Conservation (phyloP, 2,888 invertebrate species). For the Epirrita christyi region DNA sequence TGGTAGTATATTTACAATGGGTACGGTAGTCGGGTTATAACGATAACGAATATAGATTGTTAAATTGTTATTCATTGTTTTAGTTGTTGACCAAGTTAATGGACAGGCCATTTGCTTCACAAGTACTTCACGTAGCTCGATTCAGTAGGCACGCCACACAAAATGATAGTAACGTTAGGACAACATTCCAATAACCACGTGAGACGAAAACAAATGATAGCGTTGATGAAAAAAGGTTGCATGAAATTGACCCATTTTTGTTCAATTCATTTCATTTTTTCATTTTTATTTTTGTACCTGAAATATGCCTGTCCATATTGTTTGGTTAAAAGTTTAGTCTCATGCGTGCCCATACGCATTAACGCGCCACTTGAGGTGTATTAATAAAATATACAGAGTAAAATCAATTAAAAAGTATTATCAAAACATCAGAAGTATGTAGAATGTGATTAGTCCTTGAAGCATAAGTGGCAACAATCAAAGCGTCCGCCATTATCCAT, state of each 20-base stretch:
- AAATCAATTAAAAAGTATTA: slow-evolving; percentile 26
- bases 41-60: slow-evolving; percentile 9
- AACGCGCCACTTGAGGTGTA: slow-evolving; percentile 22
- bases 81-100: slow-evolving; percentile 11
- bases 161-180: background rate
- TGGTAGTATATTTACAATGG: slow-evolving; percentile 14
- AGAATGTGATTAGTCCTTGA: slow-evolving; percentile 47
- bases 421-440: slow-evolving; percentile 20
- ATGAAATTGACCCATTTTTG: background rate
- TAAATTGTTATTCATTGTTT: slow-evolving; percentile 11
- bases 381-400: slow-evolving; percentile 15
- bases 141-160: background rate
- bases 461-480: slow-evolving; percentile 48
- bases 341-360: slow-evolving; percentile 28
- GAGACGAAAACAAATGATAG: background rate
- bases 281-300: background rate
- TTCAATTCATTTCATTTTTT: no score
- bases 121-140: background rate
- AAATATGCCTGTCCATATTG: slow-evolving; percentile 12
- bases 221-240: background rate
- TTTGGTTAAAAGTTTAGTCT: slow-evolving; percentile 18
- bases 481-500: slow-evolving; percentile 51
- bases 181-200: background rate
- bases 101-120: slow-evolving; percentile 1
- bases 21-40: slow-evolving; percentile 7